Conservation (phyloP, 64 coral and sea anemone species). For the Pocillopora verrucosa region DNA sequence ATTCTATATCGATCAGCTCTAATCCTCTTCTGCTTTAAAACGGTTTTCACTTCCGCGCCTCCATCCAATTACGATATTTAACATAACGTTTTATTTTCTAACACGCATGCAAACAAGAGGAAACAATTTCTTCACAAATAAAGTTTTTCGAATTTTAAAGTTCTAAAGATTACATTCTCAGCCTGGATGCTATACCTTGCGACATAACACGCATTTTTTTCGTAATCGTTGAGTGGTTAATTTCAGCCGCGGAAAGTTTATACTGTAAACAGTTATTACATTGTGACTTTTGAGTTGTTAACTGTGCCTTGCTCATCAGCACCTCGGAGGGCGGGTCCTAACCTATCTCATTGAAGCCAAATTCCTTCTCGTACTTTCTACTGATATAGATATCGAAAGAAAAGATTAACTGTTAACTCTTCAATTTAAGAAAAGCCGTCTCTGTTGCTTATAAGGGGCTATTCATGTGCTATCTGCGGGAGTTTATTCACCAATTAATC, state of each 20-base stretch:
- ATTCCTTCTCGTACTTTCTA: slow-evolving; percentile 33
- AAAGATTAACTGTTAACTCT: slow-evolving; percentile 32
- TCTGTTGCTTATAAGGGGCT: neutral
- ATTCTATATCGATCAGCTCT: neutral
- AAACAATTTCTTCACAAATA: neutral
- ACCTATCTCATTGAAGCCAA: slow-evolving; percentile 16
- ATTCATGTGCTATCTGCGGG: slow-evolving; percentile 2
- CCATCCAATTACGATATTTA: neutral
- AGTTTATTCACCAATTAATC: slow-evolving; percentile 30
- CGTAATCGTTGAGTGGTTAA: neutral
- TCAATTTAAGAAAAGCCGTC: neutral
- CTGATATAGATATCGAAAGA: neutral
- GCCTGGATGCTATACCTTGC: neutral
- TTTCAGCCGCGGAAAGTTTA: slow-evolving; percentile 5
- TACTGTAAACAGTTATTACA: slow-evolving; percentile 54
- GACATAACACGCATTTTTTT: slow-evolving; percentile 6
- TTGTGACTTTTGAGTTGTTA: neutral
- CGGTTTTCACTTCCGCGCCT: neutral
- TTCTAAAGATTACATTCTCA: neutral
- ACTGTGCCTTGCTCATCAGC: slow-evolving; percentile 20
- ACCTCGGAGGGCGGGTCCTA: slow-evolving; percentile 20
- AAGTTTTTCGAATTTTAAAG: neutral
- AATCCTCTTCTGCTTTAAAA: neutral
- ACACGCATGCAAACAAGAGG: neutral
- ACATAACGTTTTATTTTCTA: neutral